Base-by-base conservation (phyloP, 2,888 invertebrate genomes). In the Erynnis tages region DNA sequence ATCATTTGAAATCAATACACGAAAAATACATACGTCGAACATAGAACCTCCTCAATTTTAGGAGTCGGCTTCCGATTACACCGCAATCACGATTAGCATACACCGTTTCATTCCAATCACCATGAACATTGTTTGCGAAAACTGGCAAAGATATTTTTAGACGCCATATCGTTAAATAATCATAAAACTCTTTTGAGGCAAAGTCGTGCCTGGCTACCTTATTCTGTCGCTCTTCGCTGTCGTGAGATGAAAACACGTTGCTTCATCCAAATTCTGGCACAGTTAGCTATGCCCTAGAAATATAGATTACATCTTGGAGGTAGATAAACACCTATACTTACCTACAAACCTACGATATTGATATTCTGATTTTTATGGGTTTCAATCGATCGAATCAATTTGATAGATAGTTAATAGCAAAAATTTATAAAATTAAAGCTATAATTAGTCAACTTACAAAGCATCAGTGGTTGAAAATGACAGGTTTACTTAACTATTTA, bases 161-260 rank as follows among this genome's bases (percentile, higher is more conserved):
- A 38, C 14, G 19, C 13, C 38, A 21, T 29, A 2, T 4, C 40
- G 10, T 23, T 30, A 23, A 38, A 40, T 23, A 32, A 40, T 40
- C 48, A 48, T 44, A 30, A 48, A 40, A 32, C 21, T 40, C 38
- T 37, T 40, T 48, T 49, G 49, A 34, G 16, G 34, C 17, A 40
- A 30, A 40, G 29, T n/a, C 30, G 23, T 48, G 29, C 17, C 25
- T 27, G 41, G 32, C 40, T 17, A 49, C 40, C 48, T 48, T 23
- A 48, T 48, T 48, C 48, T 49, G 40, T 49, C 48, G 48, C 21
- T 40, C 49, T 25, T 32, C 10, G 40, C 23, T 41, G 32, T 14
- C 35, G 30, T 29, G 45, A 34, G 41, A 40, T 49, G 32, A 41
- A 30, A 41, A 32, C 32, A 17, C 41, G 25, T 14, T 37, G 46